These are phyloP conservation scores for Molanna angustata DNA, from an alignment of 2,888 invertebrate species.

Conservation along the genomic window DNA sequence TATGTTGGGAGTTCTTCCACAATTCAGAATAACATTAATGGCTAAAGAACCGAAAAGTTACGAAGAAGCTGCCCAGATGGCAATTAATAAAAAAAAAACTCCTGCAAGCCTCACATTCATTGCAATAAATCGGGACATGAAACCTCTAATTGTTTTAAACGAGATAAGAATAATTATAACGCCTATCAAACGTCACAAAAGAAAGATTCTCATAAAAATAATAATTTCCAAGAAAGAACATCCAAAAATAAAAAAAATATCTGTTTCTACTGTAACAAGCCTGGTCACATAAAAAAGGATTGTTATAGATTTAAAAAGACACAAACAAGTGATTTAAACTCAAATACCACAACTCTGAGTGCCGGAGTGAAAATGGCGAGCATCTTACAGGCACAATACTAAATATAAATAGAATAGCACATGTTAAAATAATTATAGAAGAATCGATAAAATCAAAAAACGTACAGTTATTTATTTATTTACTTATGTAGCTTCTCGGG, in stretches of 20 bases:
- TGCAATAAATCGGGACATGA: not conserved
- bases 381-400: not conserved
- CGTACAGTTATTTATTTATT: not conserved
- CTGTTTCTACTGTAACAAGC: not conserved
- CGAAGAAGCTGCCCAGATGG: not conserved
- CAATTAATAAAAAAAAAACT: not conserved
- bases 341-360: not conserved
- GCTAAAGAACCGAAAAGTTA: not conserved
- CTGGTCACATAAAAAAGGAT: not conserved
- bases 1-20: slow-evolving; percentile 1
- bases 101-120: not conserved
- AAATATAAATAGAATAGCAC: not conserved
- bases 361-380: not conserved
- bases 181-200: not conserved
- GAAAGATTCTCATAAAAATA: too few species aligned
- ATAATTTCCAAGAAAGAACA: not conserved
- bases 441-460: not conserved
- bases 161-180: not conserved
- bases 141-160: not conserved
- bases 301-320: not conserved
- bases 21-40: not conserved
- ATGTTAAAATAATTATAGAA: not conserved
- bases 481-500: too few species aligned
- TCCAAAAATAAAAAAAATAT: not conserved
- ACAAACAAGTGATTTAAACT: not conserved